Base-by-base conservation (phyloP, 1,140 invertebrate genomes). In the Lepidotrigona ventralis region DNA sequence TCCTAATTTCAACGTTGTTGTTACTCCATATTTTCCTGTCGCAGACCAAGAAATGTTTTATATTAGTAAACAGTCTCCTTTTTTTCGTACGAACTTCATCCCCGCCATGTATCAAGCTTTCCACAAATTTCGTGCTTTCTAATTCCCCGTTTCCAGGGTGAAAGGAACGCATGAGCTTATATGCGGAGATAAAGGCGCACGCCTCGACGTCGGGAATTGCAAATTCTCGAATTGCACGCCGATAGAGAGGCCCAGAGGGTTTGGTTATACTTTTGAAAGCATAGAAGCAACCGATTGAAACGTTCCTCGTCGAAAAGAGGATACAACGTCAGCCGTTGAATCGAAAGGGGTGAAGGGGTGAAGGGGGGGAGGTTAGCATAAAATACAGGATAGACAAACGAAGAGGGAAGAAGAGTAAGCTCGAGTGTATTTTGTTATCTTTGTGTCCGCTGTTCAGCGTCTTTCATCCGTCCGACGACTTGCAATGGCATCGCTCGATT, bases 221-320 rank as follows among this genome's bases (percentile, higher is more conserved):
- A 91, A 92, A 92, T 92, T 92, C 88, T 85, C 74, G 80, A 89
- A 86, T 75, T 76, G 83, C 39, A 71, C 66, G 39, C 39, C 58
- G 78, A 81, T 64, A 54, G 23, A 29, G 71, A 29, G 83, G 77
- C 71, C 53, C 39, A 17, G 19, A 51, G 12, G 58, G 23, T 11
- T 1, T 23, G 1, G 69, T 58, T 60, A 26, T 46, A 46, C 63
- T 87, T 79, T 71, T 85, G 60, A 84, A 71, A 85, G 76, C 83
- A 80, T 88, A 74, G 77, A 84, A 76, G 82, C 72, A 82, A 84
- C 78, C 89, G 87, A 92, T 92, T 92, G 91, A 88, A 89, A 86
- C 87, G 85, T 84, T 91, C 88, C 39, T 33, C 33, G 33, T 33
- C 33, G 33, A 33, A 33, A 33, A 33, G 33, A 33, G 33, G 33